Percentiles rank a stretch among this genome's conserved stretches.
Conservation (phyloP, 2,113 vertebrate genomes). For the Marmota flaviventris region DNA sequence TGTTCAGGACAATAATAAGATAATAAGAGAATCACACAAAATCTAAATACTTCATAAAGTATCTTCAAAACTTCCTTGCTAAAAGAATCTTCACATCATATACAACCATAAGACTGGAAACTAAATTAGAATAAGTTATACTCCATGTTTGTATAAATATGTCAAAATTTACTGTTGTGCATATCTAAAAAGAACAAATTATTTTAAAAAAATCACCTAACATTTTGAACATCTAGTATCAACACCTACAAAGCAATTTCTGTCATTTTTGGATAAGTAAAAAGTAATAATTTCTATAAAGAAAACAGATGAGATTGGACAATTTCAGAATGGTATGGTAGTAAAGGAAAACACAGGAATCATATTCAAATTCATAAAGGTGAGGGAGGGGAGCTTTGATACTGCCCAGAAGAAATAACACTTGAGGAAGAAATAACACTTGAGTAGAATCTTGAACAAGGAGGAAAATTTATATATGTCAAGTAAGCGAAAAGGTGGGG, state of each 20-base stretch:
- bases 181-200: too few species aligned
- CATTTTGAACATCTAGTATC: not conserved
- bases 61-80: not conserved
- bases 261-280: not conserved
- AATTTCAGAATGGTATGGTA: too few species aligned
- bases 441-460: not conserved
- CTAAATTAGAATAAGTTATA: too few species aligned
- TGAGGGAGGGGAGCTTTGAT: not conserved
- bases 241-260: not conserved
- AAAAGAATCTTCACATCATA: not conserved
- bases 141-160: too few species aligned
- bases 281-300: slow-evolving; percentile 16
- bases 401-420: not conserved
- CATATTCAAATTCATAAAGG: not conserved
- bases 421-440: slow-evolving; percentile 32
- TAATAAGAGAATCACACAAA: not conserved
- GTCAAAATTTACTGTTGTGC: too few species aligned
- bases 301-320: not conserved
- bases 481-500: not conserved
- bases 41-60: slow-evolving; percentile 19
- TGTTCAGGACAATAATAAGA: not conserved
- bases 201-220: not conserved
- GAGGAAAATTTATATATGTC: not conserved
- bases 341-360: slow-evolving; percentile 18
- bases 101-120: too few species aligned